These are phyloP conservation scores for Marmota flaviventris DNA, from an alignment of 2,113 vertebrate genomes.

Conservation along the genomic window DNA sequence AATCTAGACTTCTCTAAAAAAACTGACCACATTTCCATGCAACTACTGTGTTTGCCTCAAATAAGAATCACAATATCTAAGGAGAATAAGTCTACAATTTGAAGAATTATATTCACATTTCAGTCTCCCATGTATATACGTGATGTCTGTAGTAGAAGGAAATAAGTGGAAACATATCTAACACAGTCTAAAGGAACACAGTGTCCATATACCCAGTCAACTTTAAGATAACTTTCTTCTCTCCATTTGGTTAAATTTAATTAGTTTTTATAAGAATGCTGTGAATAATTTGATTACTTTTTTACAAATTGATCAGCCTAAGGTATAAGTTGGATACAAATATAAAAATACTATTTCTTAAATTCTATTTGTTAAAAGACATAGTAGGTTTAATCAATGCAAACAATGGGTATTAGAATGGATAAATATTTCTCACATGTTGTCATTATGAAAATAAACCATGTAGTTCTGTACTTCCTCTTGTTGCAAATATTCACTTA, in stretches of 20 bases:
- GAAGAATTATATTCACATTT: neutral
- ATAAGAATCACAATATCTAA: neutral
- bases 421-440: neutral
- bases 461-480: neutral
- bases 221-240: too few relatives aligned
- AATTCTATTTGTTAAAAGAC: too few relatives aligned
- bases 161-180: neutral
- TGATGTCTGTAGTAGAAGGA: neutral
- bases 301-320: neutral
- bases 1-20: neutral
- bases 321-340: neutral
- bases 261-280: neutral
- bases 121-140: accelerated
- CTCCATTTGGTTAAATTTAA: neutral
- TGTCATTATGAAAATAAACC: neutral
- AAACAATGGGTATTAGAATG: neutral
- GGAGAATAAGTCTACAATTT: too few relatives aligned
- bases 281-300: neutral
- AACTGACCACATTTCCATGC: neutral
- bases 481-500: neutral
- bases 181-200: accelerated
- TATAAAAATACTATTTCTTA: neutral
- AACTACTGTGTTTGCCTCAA: neutral
- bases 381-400: too few relatives aligned
- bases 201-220: neutral